Percentiles rank a stretch among this genome's conserved stretches.
phyloP scores from a whole-genome alignment of 2,797 vertebrate genomes.

The Prionace glauca region DNA sequence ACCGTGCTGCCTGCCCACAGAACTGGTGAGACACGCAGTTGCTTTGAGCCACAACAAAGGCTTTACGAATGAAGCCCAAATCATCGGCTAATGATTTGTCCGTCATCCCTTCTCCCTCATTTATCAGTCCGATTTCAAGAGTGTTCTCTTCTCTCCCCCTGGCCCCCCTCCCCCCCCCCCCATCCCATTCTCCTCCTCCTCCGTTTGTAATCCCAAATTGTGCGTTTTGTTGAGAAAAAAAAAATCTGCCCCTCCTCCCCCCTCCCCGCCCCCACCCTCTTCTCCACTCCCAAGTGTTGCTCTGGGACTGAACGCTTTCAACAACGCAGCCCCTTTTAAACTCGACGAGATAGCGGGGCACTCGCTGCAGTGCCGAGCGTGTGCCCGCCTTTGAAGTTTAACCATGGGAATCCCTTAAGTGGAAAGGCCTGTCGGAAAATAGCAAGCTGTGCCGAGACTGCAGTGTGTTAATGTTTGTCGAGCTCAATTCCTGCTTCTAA shows the following conservation, averaged over 20 bases:
- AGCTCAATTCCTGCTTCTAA: background rate
- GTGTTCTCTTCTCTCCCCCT: background rate
- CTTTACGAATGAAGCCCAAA: background rate
- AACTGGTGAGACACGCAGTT: background rate
- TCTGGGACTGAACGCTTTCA: too few species aligned
- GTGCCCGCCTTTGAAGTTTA: slow-evolving; percentile 4
- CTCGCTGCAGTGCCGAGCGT: background rate
- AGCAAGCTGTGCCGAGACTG: background rate
- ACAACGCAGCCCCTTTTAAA: background rate
- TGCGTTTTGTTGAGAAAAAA: background rate
- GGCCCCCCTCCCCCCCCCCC: background rate
- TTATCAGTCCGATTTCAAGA: background rate
- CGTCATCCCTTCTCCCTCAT: background rate
- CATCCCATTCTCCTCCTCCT: background rate
- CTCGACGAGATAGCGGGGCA: background rate
- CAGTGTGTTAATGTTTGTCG: slow-evolving; percentile 3
- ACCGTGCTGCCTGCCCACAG: background rate
- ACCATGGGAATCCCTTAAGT: slow-evolving; percentile 12
- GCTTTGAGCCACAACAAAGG: background rate
- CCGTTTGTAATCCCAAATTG: background rate
- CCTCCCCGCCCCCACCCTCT: background rate
- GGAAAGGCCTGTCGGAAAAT: background rate
- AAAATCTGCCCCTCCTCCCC: background rate
- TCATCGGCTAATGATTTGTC: background rate
- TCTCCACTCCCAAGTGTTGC: background rate